Base-by-base conservation (phyloP, 1,140 invertebrate species). In the Aphelenchoides avenae region DNA sequence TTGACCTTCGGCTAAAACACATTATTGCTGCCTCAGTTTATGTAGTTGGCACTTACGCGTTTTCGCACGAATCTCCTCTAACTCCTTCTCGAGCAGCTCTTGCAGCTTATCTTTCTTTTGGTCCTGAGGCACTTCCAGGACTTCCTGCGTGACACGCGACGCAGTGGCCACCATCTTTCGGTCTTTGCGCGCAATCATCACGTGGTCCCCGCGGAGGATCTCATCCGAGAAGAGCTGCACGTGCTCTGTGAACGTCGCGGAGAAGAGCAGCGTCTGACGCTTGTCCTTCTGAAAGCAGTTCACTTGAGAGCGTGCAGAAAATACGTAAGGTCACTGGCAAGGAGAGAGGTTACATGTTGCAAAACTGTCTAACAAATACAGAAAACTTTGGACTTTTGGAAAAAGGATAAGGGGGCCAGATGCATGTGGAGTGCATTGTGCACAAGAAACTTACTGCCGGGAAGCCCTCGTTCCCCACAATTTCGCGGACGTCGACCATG, bases 131-230 rank as follows among this genome's bases (percentile, higher is more conserved):
- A 82, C 84, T 37, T 88, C 80, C 48, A 85, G 80, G 58, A 98
- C 85, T 0, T 80, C 81, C 78, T 97, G 93, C 43, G 86, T 83
- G 0, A 98, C 89, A 78, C 96, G 91, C 0, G 84, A 79, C 70
- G 88, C 56, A 11, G 61, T 54, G n/a, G 65, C 27, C 33, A 58
- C 67, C 51, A 47, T 57, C 47, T 40, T 57, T 36, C 30, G 50
- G 41, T 63, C n/a, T n/a, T n/a, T n/a, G n/a, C n/a, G n/a, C n/a
- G n/a, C n/a, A n/a, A n/a, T n/a, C n/a, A n/a, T n/a, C n/a, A n/a
- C n/a, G n/a, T n/a, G n/a, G n/a, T n/a, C n/a, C n/a, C n/a, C n/a
- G n/a, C n/a, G n/a, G n/a, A n/a, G n/a, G n/a, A n/a, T n/a, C n/a
- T n/a, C n/a, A n/a, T n/a, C n/a, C n/a, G n/a, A n/a, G n/a, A n/a